Conservation (phyloP, 2,888 invertebrate species). For the Odontomyia ornata region DNA sequence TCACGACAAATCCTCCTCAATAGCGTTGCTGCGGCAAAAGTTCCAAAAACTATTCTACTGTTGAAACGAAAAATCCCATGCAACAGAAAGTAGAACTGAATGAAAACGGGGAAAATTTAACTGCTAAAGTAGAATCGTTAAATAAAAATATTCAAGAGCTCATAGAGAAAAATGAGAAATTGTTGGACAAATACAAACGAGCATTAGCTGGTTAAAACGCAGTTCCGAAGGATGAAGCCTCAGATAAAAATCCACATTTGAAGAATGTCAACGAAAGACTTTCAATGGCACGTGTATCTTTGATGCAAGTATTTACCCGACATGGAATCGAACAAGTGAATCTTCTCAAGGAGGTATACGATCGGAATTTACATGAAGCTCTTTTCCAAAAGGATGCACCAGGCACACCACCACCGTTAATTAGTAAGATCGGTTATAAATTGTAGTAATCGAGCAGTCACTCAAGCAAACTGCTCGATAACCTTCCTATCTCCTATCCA, state of each 20-base stretch:
- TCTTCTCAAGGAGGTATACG: conserved; percentile 92
- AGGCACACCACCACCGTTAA: conserved; percentile 82
- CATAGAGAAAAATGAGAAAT: conserved; percentile 71
- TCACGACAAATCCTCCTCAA: conserved; percentile 22
- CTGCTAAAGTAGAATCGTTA: conserved; percentile 72
- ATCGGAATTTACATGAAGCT: conserved; percentile 97
- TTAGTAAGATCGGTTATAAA: conserved; percentile 95
- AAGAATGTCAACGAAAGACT: conserved; percentile 89
- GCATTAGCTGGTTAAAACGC: conserved; percentile 92
- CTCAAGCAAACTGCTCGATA: too few species aligned
- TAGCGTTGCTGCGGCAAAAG: background rate
- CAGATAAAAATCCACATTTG: conserved; percentile 76
- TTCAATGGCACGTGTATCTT: conserved; percentile 85
- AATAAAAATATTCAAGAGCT: conserved; percentile 70
- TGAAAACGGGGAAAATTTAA: conserved; percentile 68
- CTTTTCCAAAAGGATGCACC: conserved; percentile 89
- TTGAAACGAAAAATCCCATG: conserved; percentile 64
- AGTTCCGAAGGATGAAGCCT: conserved; percentile 80
- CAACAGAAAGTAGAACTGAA: conserved; percentile 56
- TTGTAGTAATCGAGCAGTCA: too few species aligned
- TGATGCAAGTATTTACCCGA: conserved; percentile 86
- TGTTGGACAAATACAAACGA: conserved; percentile 90
- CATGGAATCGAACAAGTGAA: conserved; percentile 90
- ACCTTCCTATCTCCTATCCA: too few species aligned
- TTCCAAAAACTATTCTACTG: conserved; percentile 59